phyloP scores from a whole-genome alignment of 2,113 vertebrate genomes.

The Sapajus apella region DNA sequence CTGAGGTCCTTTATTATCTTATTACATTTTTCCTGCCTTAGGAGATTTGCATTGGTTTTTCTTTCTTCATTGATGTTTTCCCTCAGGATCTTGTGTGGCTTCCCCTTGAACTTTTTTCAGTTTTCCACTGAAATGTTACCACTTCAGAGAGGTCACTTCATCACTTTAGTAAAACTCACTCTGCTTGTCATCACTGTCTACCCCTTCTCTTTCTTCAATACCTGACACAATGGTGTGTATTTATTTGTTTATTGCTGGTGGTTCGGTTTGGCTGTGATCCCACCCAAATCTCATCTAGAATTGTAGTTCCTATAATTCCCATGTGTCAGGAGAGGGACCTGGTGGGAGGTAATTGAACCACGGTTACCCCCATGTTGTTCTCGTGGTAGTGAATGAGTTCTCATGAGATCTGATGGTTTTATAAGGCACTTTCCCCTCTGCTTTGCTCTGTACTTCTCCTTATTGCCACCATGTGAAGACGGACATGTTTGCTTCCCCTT shows the following conservation, averaged over 20 bases:
- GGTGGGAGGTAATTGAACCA: too few relatives aligned
- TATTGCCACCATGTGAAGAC: too few relatives aligned
- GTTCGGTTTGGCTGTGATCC: too few relatives aligned
- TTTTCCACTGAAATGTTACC: background rate
- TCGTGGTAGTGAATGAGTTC: too few relatives aligned
- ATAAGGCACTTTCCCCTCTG: too few relatives aligned
- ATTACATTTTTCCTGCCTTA: background rate
- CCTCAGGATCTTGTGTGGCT: background rate
- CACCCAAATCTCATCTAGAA: too few relatives aligned
- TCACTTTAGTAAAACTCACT: background rate
- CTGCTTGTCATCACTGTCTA: background rate
- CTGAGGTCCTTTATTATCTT: background rate
- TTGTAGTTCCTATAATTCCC: too few relatives aligned
- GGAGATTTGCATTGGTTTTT: background rate
- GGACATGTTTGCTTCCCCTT: too few relatives aligned
- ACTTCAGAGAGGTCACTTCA: background rate
- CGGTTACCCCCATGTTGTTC: too few relatives aligned
- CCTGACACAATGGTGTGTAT: fast-evolving
- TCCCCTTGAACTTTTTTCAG: background rate
- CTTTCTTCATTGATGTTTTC: background rate
- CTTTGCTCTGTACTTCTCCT: too few relatives aligned
- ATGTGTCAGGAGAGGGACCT: too few relatives aligned
- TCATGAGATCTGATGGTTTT: too few relatives aligned
- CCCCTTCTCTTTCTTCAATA: background rate
- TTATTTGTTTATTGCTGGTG: background rate